Evolutionary conservation across 2,797 vertebrate species (phyloP).

Genomic region (Tadarida brasiliensis): DNA sequence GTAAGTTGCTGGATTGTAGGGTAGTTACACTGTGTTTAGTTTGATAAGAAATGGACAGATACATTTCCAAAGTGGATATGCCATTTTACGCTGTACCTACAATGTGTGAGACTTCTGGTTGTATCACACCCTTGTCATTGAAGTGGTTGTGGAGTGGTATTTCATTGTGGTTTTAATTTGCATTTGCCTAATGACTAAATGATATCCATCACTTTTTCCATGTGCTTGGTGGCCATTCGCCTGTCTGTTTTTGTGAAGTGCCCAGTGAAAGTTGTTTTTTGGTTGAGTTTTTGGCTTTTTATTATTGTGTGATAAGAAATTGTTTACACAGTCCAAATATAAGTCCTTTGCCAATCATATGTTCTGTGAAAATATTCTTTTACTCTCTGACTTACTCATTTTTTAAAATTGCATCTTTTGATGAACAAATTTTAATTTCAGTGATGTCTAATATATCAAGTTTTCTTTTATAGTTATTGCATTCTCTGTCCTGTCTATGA

Average conservation of each 20-base stretch:
- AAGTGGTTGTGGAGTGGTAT: neutral
- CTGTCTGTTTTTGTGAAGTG: neutral
- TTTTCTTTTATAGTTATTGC: neutral
- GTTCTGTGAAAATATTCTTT: neutral
- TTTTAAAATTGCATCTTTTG: conserved; percentile 31
- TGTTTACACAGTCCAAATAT: neutral
- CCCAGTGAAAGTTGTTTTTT: neutral
- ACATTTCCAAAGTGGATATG: neutral
- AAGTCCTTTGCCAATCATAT: neutral
- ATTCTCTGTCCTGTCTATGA: neutral
- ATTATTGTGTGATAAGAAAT: neutral
- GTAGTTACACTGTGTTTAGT: neutral
- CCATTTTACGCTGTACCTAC: neutral
- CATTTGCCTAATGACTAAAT: neutral
- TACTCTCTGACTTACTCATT: neutral
- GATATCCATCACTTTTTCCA: neutral
- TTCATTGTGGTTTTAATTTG: conserved; percentile 1
- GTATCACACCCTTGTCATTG: neutral
- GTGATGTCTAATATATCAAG: neutral
- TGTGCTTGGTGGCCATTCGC: neutral
- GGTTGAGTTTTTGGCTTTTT: neutral
- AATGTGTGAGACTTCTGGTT: neutral
- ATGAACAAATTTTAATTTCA: conserved; percentile 8
- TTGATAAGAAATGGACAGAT: neutral
- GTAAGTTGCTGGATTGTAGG: neutral